Conservation (phyloP, 2,797 vertebrate genomes). For the Phalanger gymnotis region DNA sequence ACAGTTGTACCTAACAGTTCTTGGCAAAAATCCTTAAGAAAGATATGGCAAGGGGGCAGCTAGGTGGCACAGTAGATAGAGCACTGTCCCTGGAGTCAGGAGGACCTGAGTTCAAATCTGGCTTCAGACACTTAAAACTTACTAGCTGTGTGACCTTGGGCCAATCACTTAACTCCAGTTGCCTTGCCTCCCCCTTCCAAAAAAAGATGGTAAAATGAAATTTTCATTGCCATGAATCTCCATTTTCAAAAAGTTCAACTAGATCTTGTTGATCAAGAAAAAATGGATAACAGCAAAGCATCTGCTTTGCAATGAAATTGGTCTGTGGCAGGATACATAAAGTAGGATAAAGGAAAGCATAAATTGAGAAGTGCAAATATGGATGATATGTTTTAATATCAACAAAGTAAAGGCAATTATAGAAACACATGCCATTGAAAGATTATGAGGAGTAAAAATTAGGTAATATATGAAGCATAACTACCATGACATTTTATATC, state of each 20-base stretch:
- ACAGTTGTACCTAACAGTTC: neutral
- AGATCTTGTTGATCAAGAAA: neutral
- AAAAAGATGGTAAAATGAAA: neutral
- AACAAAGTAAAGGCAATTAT: neutral
- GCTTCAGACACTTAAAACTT: too few species aligned
- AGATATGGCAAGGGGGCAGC: too few species aligned
- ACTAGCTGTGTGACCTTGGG: too few species aligned
- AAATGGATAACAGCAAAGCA: neutral
- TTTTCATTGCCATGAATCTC: neutral
- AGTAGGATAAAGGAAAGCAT: neutral
- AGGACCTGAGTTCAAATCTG: too few species aligned
- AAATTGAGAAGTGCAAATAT: neutral
- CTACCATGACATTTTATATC: neutral
- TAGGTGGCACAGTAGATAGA: too few species aligned
- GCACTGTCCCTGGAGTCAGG: too few species aligned
- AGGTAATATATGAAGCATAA: neutral
- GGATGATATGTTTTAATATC: neutral
- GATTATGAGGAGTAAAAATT: neutral
- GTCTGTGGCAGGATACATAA: neutral
- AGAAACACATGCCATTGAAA: neutral
- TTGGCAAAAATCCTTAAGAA: neutral
- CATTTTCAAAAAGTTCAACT: neutral
- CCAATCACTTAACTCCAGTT: too few species aligned
- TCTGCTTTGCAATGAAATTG: neutral
- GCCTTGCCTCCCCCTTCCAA: too few species aligned